A percentile compares a stretch with the other conserved stretches of the same genome.
These are phyloP conservation scores for Myioborus melanocephalus DNA, from an alignment of 2,797 vertebrate genomes.

Conservation along the genomic window DNA sequence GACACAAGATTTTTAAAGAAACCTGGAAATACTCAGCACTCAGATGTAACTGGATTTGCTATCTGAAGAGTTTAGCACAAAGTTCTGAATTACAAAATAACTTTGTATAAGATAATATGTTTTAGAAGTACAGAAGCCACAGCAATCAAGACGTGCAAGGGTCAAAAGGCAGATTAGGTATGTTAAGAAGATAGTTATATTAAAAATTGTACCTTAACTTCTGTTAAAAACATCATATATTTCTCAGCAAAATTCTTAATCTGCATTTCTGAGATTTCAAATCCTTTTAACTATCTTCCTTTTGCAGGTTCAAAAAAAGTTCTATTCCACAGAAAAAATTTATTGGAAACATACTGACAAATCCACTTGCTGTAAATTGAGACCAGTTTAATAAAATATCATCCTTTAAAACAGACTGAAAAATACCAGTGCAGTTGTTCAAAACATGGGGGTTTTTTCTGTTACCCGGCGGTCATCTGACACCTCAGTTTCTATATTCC, in stretches of 20 bases:
- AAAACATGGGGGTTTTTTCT: not conserved
- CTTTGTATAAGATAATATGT: not conserved
- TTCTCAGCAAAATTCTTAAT: not conserved
- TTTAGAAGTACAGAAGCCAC: not conserved
- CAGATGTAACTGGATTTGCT: not conserved
- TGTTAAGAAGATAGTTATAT: not conserved
- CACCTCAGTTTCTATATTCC: not conserved
- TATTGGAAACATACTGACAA: not conserved
- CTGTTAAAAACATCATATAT: not conserved
- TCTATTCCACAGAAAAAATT: not conserved
- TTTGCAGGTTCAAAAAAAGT: not conserved
- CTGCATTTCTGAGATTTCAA: not conserved
- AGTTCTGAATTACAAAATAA: not conserved
- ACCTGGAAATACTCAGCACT: not conserved
- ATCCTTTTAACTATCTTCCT: not conserved
- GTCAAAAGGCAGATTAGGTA: not conserved
- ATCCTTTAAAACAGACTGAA: conserved; percentile 4
- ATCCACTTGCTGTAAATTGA: not conserved
- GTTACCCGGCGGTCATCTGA: not conserved
- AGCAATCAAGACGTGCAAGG: not conserved
- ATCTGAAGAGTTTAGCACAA: not conserved
- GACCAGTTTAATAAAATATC: conserved; percentile 1
- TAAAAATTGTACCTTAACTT: not conserved
- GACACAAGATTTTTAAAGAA: not conserved
- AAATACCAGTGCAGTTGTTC: not conserved